Base-by-base conservation (phyloP, 2,797 vertebrate species). In the Hipposideros larvatus region DNA sequence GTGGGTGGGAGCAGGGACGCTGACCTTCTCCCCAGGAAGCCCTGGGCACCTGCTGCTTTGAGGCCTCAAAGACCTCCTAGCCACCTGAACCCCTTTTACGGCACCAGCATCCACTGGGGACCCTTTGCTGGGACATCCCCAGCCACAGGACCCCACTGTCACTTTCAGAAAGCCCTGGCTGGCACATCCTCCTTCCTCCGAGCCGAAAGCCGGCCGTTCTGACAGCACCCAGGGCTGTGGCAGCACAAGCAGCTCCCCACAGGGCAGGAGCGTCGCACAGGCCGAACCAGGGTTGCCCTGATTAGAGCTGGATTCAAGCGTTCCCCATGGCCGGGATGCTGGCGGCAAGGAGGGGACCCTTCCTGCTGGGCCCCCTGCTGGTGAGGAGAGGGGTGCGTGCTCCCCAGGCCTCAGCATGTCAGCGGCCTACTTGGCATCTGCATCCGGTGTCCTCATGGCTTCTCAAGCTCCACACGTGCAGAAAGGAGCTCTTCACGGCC, bases 181-280 rank as follows among this genome's bases (percentile, higher is more conserved):
- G 37, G 37, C 37, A 37, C 37, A 37, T 3, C 37, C 37, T 37
- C 2, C 37, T 37, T 37, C 37, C 37, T 37, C 37, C 37, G 37
- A 37, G 37, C 37, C 37, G 37, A 37, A 37, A 37, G 37, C 37
- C 37, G 37, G 34, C 46, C 46, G 7, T 24, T 43, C 61, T 11
- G 26, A 66, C 19, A 7, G 18, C 46, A 7, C 19, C 10, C 37
- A 1, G 7, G 28, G 46, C 46, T 11, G 46, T 48, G 46, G 46
- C 46, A 48, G 46, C 46, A 9, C 46, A 48, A 3, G 4, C 26
- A 0, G 7, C 46, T 37, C 7, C 15, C 31, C 8, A 1, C 59
- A 1, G 8, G 11, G 26, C 14, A 4, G 26, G 21, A 6, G 1
- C 11, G 0, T 4, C 7, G 66, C 66, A 34, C 28, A 15, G 28